Base-by-base conservation (phyloP, 2,888 invertebrate genomes). In the Aporophyla nigra region DNA sequence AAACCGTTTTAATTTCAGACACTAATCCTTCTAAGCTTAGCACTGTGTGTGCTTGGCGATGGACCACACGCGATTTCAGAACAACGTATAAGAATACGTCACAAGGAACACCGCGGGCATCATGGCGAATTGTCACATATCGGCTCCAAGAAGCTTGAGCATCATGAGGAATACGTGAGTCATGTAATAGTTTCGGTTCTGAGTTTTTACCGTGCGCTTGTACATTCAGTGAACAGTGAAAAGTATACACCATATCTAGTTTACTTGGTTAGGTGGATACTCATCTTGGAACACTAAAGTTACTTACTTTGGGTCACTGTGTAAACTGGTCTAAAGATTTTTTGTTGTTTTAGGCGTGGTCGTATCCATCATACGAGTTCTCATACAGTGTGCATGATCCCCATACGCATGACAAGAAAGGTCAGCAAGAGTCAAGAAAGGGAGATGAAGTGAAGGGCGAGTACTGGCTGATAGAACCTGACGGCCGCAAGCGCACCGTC, bases 371-470 rank as follows among this genome's bases (percentile, higher is more conserved):
- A 91, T 96, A 96, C 91, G 96, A 97, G 87, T 97, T 96, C 95
- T 96, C 96, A 82, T 97, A 97, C 91, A 95, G 95, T 86, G 97
- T 97, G 72, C 90, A 95, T 76, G 97, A 97, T 90, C 96, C 96
- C 71, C 95, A 97, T 89, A 97, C 97, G 33, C 97, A 97, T 81
- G 97, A 97, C 90, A 91, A 93, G 76, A 97, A 97, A 90, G 95
- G 94, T 74, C 97, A 97, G 78, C 92, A 96, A 63, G 97, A 97
- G 87, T 84, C 87, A 46, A 93, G 97, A 69, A 91, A 97, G 24
- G 97, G 97, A 61, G 97, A 97, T 84, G 93, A 94, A 82, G 96
- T 97, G 24, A 96, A 95, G 82, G 97, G 97, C 78, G 92, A 93
- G 86, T 97, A 97, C 92, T 97, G 97, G 93, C 93, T 97, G 59